Evolutionary conservation across 1,140 invertebrate species (phyloP).

Genomic region (Hypothenemus hampei): DNA sequence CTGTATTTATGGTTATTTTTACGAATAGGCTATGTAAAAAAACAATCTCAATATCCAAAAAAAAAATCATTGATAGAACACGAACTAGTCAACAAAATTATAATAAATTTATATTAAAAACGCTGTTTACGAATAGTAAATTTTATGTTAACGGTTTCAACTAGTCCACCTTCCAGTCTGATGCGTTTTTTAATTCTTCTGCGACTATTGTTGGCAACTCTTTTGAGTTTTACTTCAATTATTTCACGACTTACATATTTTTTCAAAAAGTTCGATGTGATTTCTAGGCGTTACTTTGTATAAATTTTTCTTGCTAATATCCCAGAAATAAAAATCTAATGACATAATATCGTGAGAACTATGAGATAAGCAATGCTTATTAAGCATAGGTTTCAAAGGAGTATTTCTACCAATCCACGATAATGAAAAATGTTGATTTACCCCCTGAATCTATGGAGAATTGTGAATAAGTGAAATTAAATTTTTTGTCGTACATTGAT

Average conservation of each 20-base stretch:
- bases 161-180: conserved; percentile 3
- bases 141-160: not conserved
- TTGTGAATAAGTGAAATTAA: no score
- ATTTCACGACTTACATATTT: not conserved
- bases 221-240: not conserved
- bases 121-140: no score
- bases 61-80: no score
- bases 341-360: no score
- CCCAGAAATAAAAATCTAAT: not conserved
- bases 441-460: not conserved
- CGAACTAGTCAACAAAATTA: no score
- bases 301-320: not conserved
- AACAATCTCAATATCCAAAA: no score
- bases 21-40: no score
- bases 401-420: not conserved
- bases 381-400: not conserved
- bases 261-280: not conserved
- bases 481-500: no score
- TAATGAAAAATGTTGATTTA: not conserved
- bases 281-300: not conserved
- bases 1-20: no score
- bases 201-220: not conserved
- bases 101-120: no score
- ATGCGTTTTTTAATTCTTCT: not conserved
- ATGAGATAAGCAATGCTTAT: no score